Percentiles rank a stretch among this genome's conserved stretches.
phyloP scores from a whole-genome alignment of 2,113 vertebrate species.

The Brachypodius melanocephalos region DNA sequence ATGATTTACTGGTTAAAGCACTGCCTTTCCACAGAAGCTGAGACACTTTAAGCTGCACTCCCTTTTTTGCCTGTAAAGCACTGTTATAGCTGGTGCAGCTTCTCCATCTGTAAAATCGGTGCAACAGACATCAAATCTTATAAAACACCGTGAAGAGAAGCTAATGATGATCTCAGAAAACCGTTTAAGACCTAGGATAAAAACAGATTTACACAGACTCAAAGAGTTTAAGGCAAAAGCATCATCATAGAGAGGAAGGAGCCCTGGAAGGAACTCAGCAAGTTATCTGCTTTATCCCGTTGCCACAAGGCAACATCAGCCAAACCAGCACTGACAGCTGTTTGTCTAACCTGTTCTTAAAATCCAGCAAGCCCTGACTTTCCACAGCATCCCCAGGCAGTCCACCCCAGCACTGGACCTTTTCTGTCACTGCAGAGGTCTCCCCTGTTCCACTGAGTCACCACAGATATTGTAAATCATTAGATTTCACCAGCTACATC shows the following conservation, averaged over 20 bases:
- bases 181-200: conserved; percentile 32
- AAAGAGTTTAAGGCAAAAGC: conserved; percentile 40
- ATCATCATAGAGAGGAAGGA: not conserved
- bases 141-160: not conserved
- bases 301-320: conserved; percentile 25
- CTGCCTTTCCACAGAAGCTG: not conserved
- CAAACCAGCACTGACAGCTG: conserved; percentile 29
- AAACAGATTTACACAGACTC: conserved; percentile 39
- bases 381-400: not conserved
- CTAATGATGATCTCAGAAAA: conserved; percentile 43
- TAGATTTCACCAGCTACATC: not conserved
- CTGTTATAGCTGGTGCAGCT: not conserved
- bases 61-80: not conserved
- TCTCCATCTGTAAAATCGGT: not conserved
- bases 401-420: not conserved
- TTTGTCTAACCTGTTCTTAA: conserved; percentile 35
- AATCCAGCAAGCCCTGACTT: not conserved
- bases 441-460: not conserved
- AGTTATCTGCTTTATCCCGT: conserved; percentile 13
- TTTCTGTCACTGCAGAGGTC: not conserved
- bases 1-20: not conserved
- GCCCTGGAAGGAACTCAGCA: not conserved
- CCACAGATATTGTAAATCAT: not conserved
- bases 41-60: not conserved
- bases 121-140: not conserved